Conservation (phyloP, 2,113 vertebrate genomes). For the Serilophus lunatus region DNA sequence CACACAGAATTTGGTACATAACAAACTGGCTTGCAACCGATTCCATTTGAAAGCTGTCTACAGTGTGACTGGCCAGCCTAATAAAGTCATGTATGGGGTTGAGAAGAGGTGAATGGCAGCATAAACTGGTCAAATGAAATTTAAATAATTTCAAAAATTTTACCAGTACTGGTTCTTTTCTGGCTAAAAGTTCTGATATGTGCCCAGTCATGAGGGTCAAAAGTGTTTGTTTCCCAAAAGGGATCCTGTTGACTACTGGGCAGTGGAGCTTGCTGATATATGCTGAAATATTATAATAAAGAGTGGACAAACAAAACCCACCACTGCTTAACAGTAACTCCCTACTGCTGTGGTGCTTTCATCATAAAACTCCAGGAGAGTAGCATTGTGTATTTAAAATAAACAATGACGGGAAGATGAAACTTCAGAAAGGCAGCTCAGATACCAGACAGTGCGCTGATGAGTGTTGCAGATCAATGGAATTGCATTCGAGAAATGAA, state of each 20-base stretch:
- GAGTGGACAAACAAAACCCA: not conserved
- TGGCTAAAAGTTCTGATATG: not conserved
- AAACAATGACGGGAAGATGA: not conserved
- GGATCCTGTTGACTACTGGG: not conserved
- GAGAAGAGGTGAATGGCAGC: not conserved
- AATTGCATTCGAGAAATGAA: not conserved
- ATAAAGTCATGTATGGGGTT: not conserved
- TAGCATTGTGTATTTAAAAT: not conserved
- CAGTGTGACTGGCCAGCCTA: not conserved
- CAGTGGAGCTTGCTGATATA: not conserved
- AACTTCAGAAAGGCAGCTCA: not conserved
- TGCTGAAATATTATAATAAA: not conserved
- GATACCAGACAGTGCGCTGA: not conserved
- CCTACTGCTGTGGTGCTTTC: not conserved
- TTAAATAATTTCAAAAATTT: not conserved
- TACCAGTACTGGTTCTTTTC: not conserved
- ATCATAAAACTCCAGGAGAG: not conserved
- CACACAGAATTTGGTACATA: not conserved
- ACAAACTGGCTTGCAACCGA: not conserved
- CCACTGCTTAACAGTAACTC: not conserved
- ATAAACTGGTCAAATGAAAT: not conserved
- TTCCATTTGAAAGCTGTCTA: slow-evolving; percentile 38
- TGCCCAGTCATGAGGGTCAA: not conserved
- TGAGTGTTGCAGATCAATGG: not conserved
- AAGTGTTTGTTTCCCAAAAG: not conserved